A percentile compares a stretch with the other conserved stretches of the same genome.
Conservation (phyloP, 2,888 invertebrate genomes). For the Gastrophysa polygoni region DNA sequence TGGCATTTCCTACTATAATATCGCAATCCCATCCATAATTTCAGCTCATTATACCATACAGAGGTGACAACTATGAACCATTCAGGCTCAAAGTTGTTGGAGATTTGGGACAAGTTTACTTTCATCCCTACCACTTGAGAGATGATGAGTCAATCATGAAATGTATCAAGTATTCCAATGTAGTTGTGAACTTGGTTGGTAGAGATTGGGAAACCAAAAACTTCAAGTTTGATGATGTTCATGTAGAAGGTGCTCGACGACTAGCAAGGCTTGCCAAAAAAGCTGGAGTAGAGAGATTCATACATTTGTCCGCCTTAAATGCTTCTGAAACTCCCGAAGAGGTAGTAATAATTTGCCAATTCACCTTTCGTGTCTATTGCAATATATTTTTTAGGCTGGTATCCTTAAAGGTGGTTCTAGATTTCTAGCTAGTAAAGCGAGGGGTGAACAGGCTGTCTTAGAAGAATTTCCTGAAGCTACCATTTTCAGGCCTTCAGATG, state of each 20-base stretch:
- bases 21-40: conserved; percentile 43
- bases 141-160: conserved; percentile 87
- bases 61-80: conserved; percentile 83
- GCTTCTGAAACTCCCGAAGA: conserved; percentile 73
- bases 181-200: conserved; percentile 94
- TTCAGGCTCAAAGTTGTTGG: conserved; percentile 82
- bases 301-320: conserved; percentile 91
- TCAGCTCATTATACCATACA: conserved; percentile 90
- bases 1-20: background rate
- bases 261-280: conserved; percentile 78
- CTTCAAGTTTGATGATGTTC: conserved; percentile 84
- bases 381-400: conserved; percentile 23
- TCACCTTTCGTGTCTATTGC: background rate
- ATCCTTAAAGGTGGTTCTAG: conserved; percentile 75
- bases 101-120: conserved; percentile 94
- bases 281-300: conserved; percentile 86
- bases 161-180: conserved; percentile 92
- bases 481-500: conserved; percentile 89
- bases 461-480: conserved; percentile 96
- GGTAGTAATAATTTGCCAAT: conserved; percentile 45
- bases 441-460: conserved; percentile 87
- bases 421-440: conserved; percentile 78
- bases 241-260: conserved; percentile 82
- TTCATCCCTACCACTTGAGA: conserved; percentile 80
- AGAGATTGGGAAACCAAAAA: conserved; percentile 92